Percentiles rank a stretch among this genome's conserved stretches.
Conservation (phyloP, 2,888 invertebrate species). For the Miltochrista miniata region DNA sequence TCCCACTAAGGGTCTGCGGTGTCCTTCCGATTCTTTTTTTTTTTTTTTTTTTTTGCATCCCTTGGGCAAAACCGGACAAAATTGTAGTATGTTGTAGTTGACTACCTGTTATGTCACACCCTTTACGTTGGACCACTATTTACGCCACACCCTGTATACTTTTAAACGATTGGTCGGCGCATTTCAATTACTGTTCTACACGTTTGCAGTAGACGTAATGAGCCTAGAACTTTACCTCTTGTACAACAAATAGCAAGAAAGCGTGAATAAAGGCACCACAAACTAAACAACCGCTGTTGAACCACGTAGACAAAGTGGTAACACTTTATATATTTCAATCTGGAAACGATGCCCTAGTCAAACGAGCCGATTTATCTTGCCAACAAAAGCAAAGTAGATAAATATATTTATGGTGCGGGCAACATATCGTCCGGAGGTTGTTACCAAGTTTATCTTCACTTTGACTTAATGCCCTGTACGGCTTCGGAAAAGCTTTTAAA, state of each 20-base stretch:
- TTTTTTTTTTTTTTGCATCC: too few relatives aligned
- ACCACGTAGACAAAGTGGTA: slow-evolving; percentile 53
- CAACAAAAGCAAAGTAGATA: slow-evolving; percentile 75
- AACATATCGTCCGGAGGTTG: slow-evolving; percentile 64
- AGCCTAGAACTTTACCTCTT: slow-evolving; percentile 27
- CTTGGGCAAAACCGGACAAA: too few relatives aligned
- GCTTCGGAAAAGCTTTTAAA: slow-evolving; percentile 74
- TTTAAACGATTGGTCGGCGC: not conserved
- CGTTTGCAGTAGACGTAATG: slow-evolving; percentile 27
- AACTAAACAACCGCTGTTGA: slow-evolving; percentile 35
- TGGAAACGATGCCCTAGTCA: slow-evolving; percentile 62
- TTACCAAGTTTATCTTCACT: slow-evolving; percentile 69
- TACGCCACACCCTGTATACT: too few relatives aligned
- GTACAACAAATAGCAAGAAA: slow-evolving; percentile 36
- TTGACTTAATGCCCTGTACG: slow-evolving; percentile 65
- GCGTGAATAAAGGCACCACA: slow-evolving; percentile 32
- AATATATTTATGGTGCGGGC: slow-evolving; percentile 69
- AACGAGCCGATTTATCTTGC: slow-evolving; percentile 68
- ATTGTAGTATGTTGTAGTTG: too few relatives aligned
- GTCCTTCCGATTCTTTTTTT: too few relatives aligned
- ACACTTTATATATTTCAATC: slow-evolving; percentile 61
- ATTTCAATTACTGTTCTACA: slow-evolving; percentile 26
- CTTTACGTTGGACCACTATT: too few relatives aligned
- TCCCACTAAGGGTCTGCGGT: too few relatives aligned
- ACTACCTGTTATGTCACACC: too few relatives aligned